Base-by-base conservation (phyloP, 1,140 invertebrate genomes). In the Sinella curviseta region DNA sequence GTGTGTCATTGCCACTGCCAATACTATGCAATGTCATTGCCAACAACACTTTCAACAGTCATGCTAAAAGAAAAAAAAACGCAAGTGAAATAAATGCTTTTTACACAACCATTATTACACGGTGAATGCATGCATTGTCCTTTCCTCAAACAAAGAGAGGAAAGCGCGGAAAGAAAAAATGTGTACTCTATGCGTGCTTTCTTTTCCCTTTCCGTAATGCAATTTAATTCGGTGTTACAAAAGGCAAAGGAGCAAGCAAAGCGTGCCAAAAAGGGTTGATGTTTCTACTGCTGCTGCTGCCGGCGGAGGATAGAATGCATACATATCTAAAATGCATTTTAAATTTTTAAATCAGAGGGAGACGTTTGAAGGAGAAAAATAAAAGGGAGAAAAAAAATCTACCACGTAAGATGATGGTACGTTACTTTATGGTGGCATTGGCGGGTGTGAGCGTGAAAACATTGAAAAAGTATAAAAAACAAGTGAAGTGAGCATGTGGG, bases 31-130 rank as follows among this genome's bases (percentile, higher is more conserved):
- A 65, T 65, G 57, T 65, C 57, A 65, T 65, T 65, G 57, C 57
- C 57, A 65, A 65, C 8, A 65, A 8, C 20, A 20, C 39, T n/a
- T n/a, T n/a, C n/a, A n/a, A n/a, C n/a, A n/a, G n/a, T 48, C 39
- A 20, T 48, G 8, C 39, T 48, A 12, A n/a, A n/a, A 48, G 39
- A 48, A 48, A 20, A 48, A 12, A 12, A 20, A 48, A 48, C 39
- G 39, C 20, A 70, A 70, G 65, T 70, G 65, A 70, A 70, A 70
- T 70, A 70, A 30, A 70, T 70, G 65, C 31, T 70, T 70, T 70
- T 70, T 70, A 70, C 65, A 12, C 65, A 16, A 30, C 65, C 55
- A 33, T 70, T 70, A 70, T 33, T 33, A 8, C n/a, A 31, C 31
- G 8, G 14, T 17, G 57, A 26, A 65, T 65, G 24, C 24, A 26